Evolutionary conservation across 2,113 vertebrate genomes (phyloP), one percentile per base, ranked within the genome.

Genomic region (Pterocles orientalis): DNA sequence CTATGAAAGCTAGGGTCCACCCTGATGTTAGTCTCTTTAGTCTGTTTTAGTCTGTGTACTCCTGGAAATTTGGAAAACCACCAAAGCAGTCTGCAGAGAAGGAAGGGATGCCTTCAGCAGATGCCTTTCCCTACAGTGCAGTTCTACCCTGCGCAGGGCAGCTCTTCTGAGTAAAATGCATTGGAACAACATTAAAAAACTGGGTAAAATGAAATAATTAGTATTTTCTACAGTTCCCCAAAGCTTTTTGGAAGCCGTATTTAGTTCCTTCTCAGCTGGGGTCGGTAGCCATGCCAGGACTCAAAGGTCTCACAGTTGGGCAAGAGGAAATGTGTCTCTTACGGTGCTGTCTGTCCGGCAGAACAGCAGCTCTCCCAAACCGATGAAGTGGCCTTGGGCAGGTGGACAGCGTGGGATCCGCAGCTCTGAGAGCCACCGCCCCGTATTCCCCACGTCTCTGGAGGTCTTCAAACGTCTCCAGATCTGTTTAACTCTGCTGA

Each of bases 341-440:
- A n/a, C 24, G 4, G 0, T 12, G 50, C 83, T 7, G 2, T 13
- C 43, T 36, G 1, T 1, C 16, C 5, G 28, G 23, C 24, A 23
- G 33, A 36, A 23, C 9, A 26, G n/a, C 31, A 36, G 56, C 31
- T 33, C 4, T 10, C 21, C 29, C 48, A 14, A 36, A 8, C 5
- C 23, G 34, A 2, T 2, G 10, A 24, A 9, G 9, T 19, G 47
- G 29, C n/a, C 10, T 21, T 2, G 57, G 58, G 48, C 41, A 18
- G 47, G 29, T 6, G 26, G 41, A 18, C 54, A 19, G 20, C 2
- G 39, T 23, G 73, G 28, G 56, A 10, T 12, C 18, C 16, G 13
- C n/a, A 9, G 36, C 51, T 50, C 28, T 7, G 47, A 34, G 60
- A 39, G 53, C 60, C 19, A 14, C 26, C 56, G 21, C 1, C 23